These are phyloP conservation scores for Nasonia vitripennis DNA, from an alignment of 1,140 invertebrate species.

Conservation along the genomic window DNA sequence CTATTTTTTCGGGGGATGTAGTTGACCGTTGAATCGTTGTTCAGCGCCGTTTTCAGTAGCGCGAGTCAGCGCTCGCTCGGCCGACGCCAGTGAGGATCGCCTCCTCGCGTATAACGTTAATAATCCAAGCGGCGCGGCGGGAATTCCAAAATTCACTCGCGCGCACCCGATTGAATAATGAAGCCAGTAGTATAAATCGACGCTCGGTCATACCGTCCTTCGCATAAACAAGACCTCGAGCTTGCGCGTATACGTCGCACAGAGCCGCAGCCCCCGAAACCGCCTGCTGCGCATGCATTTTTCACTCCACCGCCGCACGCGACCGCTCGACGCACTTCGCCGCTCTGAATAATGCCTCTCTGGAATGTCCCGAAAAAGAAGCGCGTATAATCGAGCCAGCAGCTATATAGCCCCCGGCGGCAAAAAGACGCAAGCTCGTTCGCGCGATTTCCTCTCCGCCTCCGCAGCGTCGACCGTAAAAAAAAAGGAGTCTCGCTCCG, in stretches of 20 bases:
- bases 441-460: constrained; percentile 7
- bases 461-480: neutral
- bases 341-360: neutral
- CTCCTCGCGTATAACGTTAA: neutral
- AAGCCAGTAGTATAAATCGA: neutral
- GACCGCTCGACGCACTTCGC: neutral
- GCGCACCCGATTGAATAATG: neutral
- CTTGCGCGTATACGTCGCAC: no score
- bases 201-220: neutral
- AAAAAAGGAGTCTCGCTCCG: neutral
- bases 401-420: neutral
- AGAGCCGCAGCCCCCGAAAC: no score
- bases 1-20: neutral
- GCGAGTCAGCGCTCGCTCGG: neutral
- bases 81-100: neutral
- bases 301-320: neutral
- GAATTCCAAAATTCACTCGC: neutral
- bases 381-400: neutral
- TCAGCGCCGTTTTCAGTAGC: neutral
- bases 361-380: neutral
- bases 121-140: neutral
- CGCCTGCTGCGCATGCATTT: neutral
- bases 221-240: neutral
- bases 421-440: constrained; percentile 6
- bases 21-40: neutral